Percentiles rank a stretch among this genome's conserved stretches.
Evolutionary conservation across 2,888 invertebrate species (phyloP).

Genomic region (Watsonalla binaria): DNA sequence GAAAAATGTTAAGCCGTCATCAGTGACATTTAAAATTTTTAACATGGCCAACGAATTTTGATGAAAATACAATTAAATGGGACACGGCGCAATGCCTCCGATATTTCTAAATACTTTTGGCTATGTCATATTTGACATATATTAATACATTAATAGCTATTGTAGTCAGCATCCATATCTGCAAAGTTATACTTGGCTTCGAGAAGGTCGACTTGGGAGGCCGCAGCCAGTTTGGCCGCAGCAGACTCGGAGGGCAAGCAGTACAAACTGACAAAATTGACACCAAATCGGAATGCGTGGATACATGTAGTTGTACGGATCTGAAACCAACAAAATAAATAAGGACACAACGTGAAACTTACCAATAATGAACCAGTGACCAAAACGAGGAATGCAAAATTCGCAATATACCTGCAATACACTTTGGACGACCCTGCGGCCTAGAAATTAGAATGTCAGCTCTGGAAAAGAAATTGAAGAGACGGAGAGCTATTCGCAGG

Average conservation of each 20-base stretch:
- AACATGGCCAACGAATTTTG: conserved; percentile 33
- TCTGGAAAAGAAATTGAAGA: conserved; percentile 36
- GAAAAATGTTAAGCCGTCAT: conserved; percentile 7
- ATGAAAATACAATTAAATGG: conserved; percentile 29
- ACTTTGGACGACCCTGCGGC: neutral
- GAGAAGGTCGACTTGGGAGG: conserved; percentile 19
- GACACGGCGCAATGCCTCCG: conserved; percentile 41
- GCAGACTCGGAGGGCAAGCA: conserved; percentile 4
- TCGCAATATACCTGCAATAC: neutral
- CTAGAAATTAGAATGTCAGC: conserved; percentile 30
- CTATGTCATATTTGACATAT: conserved; percentile 43
- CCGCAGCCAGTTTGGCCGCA: neutral
- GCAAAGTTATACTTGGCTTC: conserved; percentile 33
- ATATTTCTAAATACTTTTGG: conserved; percentile 24
- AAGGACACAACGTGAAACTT: neutral
- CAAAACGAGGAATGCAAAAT: neutral
- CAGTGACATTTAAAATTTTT: conserved; percentile 16
- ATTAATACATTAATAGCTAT: conserved; percentile 38
- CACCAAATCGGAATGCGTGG: conserved; percentile 36
- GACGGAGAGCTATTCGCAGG: conserved; percentile 33
- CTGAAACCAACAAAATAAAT: conserved; percentile 7
- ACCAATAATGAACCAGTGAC: neutral
- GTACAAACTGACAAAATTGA: conserved; percentile 29
- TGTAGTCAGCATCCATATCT: conserved; percentile 43
- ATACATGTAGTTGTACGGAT: conserved; percentile 35